Evolutionary conservation across 2,888 invertebrate genomes (phyloP), one percentile per base, ranked within the genome.

Genomic region (Acrobasis suavella): DNA sequence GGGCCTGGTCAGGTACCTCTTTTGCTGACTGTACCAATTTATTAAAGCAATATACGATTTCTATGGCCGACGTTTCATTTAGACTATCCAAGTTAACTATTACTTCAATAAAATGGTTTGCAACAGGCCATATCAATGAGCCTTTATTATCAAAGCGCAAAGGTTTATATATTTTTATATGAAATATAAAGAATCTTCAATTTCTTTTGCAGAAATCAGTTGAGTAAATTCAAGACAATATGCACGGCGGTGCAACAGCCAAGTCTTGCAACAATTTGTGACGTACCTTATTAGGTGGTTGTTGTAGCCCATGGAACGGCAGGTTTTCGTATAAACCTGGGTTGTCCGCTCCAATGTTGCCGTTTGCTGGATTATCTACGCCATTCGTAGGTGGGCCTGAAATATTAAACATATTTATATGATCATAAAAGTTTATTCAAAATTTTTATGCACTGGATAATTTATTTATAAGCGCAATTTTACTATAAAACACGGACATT

Each of bases 311-410:
- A 89, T 98, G 98, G 95, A 98, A 98, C 83, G 98, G 98, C 81
- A 98, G 95, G 93, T 98, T 98, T 93, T 98, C 98, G 94, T 98
- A 98, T 85, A 96, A 96, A 86, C 96, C 97, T 75, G 96, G 96
- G 87, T 96, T 95, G 87, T 97, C 97, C 91, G 95, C 95, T 86
- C 95, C 94, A 55, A 90, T 75, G 75, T 80, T 93, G 93, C 96
- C 94, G 94, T 95, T 93, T 69, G 87, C 82, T 67, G 87, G 86
- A 90, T 87, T 91, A 92, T 91, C 92, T 94, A 89, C 84, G 87
- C 92, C 92, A 91, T 91, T 92, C 85, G 90, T 82, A 89, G 91
- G 89, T 86, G 92, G 92, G 88, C 92, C 92, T 92, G 87, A 2
- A 65, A 61, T n/a, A 50, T 46, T 9, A 59, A 32, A 50, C 17